Evolutionary conservation across 2,888 invertebrate genomes (phyloP), one percentile per base, ranked within the genome.

Genomic region (Harpagoxenus sublaevis): DNA sequence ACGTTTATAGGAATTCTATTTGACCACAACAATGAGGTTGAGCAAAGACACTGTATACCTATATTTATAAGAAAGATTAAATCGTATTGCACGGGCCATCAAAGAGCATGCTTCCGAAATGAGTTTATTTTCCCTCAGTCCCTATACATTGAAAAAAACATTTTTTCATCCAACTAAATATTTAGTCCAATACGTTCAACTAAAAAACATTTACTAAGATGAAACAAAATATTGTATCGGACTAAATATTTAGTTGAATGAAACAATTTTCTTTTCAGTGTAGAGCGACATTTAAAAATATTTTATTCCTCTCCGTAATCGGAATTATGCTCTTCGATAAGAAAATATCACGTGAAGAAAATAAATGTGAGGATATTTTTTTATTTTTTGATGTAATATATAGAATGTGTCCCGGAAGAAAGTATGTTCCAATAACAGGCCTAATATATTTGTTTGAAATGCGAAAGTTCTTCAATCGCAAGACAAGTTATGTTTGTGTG

Each of bases 81-180:
- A 15, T 60, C 12, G 28, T 6, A 23, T 48, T n/a, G n/a, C 8
- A 48, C n/a, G 4, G 4, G 23, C 18, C 10, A 35, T 63, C 51
- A 23, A 75, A 75, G 75, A 75, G 65, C 63, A 51, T 63, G 23
- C 63, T 75, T 63, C 63, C 48, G 63, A 48, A n/a, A 45, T 23
- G n/a, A 75, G 1, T 75, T 65, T 0, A 9, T 75, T n/a, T 39
- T 63, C 28, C 3, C 63, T 74, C 18, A 35, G 3, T 9, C n/a
- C 5, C 2, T 63, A 51, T 2, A 5, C 23, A 23, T 23, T 23
- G 23, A 23, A 23, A 23, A 23, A 23, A 23, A 23, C 0, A 23
- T 23, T 0, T 23, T 23, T 23, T 23, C 23, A 23, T 23, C 23
- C 23, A 23, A 23, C 23, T 23, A 23, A 23, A 23, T 23, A 23